Conservation (phyloP, 2,888 invertebrate species). For the Brenthis daphne region DNA sequence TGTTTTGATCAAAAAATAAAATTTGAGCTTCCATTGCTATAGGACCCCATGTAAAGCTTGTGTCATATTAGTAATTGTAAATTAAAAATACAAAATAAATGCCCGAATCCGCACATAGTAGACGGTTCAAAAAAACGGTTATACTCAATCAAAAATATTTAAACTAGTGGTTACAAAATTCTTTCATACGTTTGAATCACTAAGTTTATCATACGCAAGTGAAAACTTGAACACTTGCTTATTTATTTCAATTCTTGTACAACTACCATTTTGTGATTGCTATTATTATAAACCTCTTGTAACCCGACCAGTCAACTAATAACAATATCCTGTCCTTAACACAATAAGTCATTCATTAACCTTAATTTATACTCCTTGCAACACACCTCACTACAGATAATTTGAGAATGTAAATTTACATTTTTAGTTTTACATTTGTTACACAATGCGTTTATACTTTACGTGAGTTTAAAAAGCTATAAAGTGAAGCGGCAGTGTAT, state of each 20-base stretch:
- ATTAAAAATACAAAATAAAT: too few relatives aligned
- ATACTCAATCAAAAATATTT: background rate
- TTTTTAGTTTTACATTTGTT: conserved; percentile 43
- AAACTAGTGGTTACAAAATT: background rate
- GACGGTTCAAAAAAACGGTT: too few relatives aligned
- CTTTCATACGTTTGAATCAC: conserved; percentile 4
- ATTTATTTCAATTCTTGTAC: conserved; percentile 30
- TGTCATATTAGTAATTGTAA: too few relatives aligned
- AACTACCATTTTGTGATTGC: conserved; percentile 8
- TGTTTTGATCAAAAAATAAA: too few relatives aligned
- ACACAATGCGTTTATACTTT: conserved; percentile 50
- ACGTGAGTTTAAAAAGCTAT: conserved; percentile 46
- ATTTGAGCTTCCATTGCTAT: too few relatives aligned
- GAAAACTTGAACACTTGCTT: conserved; percentile 3
- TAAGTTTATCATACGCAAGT: conserved; percentile 25
- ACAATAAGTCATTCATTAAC: conserved; percentile 81
- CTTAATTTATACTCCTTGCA: conserved; percentile 77
- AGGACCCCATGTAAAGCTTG: too few relatives aligned
- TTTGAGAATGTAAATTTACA: conserved; percentile 46
- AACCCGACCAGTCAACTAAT: conserved; percentile 59
- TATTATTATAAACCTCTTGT: conserved; percentile 44
- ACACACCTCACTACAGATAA: conserved; percentile 65
- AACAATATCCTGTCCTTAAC: conserved; percentile 77
- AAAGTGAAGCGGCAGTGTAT: conserved; percentile 59
- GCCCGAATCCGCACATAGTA: too few relatives aligned